Percentiles rank a stretch among this genome's conserved stretches.
phyloP scores from a whole-genome alignment of 1,140 invertebrate genomes.

The Antheraea pernyi region DNA sequence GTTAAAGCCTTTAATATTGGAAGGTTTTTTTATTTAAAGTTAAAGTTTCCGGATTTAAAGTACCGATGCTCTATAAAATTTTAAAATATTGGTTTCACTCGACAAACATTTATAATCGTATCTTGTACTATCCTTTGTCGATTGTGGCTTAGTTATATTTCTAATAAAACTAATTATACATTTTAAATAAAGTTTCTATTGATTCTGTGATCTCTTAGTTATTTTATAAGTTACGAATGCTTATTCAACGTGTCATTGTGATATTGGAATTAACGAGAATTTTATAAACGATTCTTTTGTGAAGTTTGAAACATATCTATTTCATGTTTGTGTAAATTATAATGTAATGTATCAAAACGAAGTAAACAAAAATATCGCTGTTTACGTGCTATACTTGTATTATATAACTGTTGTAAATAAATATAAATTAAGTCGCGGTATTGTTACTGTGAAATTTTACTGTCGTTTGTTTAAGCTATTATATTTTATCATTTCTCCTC shows the following conservation, averaged over 20 bases:
- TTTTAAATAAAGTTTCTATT: neutral
- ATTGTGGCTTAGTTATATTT: neutral
- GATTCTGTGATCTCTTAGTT: slow-evolving; percentile 1
- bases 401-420: slow-evolving; percentile 57
- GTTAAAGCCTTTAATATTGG: neutral
- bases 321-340: slow-evolving; percentile 56
- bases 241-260: slow-evolving; percentile 9
- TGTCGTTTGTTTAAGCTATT: slow-evolving; percentile 41
- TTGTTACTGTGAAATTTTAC: slow-evolving; percentile 32
- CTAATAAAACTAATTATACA: neutral
- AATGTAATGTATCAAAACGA: slow-evolving; percentile 27
- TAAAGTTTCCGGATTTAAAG: neutral
- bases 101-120: neutral
- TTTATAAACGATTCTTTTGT: slow-evolving; percentile 25
- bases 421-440: slow-evolving; percentile 13
- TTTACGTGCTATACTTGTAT: slow-evolving; percentile 39
- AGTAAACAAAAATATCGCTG: slow-evolving; percentile 30
- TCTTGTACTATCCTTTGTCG: neutral
- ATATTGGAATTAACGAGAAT: slow-evolving; percentile 12
- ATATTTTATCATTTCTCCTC: slow-evolving; percentile 59
- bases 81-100: neutral
- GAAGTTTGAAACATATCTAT: slow-evolving; percentile 70
- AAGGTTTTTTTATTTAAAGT: neutral
- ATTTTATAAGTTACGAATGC: neutral
- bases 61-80: neutral